These are phyloP conservation scores for Clostera curtula DNA, from an alignment of 2,888 invertebrate species.

Conservation along the genomic window DNA sequence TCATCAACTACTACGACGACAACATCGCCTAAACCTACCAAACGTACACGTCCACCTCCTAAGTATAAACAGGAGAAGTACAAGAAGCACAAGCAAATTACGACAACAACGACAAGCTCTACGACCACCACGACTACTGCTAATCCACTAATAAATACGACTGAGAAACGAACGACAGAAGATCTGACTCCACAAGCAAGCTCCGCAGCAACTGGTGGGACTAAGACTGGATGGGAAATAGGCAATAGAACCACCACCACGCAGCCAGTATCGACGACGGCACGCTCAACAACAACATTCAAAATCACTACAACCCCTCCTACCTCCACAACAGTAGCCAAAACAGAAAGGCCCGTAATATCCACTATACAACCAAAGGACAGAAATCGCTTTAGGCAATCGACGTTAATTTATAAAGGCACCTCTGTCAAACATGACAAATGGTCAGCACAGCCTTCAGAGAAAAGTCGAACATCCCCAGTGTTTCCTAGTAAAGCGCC, in stretches of 20 bases:
- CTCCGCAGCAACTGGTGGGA: conserved; percentile 38
- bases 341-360: conserved; percentile 16
- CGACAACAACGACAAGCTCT: conserved; percentile 41
- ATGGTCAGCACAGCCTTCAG: conserved; percentile 36
- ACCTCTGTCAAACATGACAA: conserved; percentile 66
- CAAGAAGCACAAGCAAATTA: conserved; percentile 57
- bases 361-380: conserved; percentile 33
- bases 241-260: conserved; percentile 23
- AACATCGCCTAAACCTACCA: conserved; percentile 38
- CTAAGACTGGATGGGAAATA: conserved; percentile 19
- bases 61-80: conserved; percentile 49
- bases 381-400: conserved; percentile 58
- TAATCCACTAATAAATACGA: conserved; percentile 27
- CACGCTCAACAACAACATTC: conserved; percentile 6
- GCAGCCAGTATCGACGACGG: conserved; percentile 16
- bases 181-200: conserved; percentile 55
- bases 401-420: conserved; percentile 57
- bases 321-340: conserved; percentile 15
- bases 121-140: conserved; percentile 38
- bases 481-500: conserved; percentile 22
- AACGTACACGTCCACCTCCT: conserved; percentile 58
- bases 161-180: conserved; percentile 34
- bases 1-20: conserved; percentile 28
- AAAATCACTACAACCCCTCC: conserved; percentile 4
- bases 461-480: conserved; percentile 30